Conservation (phyloP, 2,797 vertebrate genomes). For the Alfaro cultratus region DNA sequence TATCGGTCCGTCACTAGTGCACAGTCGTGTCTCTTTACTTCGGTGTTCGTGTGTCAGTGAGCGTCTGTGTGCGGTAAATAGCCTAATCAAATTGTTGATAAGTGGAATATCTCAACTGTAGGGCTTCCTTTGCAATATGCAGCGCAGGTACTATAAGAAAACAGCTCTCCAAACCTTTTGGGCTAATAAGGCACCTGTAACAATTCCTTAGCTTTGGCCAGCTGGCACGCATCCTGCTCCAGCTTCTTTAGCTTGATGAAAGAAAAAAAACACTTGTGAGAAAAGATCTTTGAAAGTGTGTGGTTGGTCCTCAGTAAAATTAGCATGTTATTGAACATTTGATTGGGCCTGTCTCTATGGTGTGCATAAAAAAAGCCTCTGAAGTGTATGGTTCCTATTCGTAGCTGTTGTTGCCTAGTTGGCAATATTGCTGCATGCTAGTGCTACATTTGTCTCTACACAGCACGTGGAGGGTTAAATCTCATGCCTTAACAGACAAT, state of each 20-base stretch:
- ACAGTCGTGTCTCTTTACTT: conserved; percentile 73
- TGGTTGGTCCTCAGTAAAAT: conserved; percentile 64
- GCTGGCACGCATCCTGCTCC: background rate
- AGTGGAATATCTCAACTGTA: conserved; percentile 83
- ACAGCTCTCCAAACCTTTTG: conserved; percentile 70
- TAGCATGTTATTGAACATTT: conserved; percentile 71
- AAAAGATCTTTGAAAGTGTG: conserved; percentile 15
- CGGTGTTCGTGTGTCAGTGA: conserved; percentile 75
- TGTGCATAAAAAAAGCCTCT: conserved; percentile 65
- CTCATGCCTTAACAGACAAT: conserved; percentile 82
- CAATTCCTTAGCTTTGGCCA: conserved; percentile 48
- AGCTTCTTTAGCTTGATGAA: conserved; percentile 1
- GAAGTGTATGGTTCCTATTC: conserved; percentile 72
- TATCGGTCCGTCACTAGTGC: conserved; percentile 73
- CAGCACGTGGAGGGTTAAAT: conserved; percentile 77
- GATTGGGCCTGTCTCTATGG: conserved; percentile 67
- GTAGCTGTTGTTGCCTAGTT: conserved; percentile 74
- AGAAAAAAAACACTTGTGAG: background rate
- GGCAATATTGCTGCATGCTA: conserved; percentile 77
- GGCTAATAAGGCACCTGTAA: conserved; percentile 61
- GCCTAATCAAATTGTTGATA: conserved; percentile 80
- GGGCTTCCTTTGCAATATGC: conserved; percentile 88
- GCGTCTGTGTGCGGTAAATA: conserved; percentile 72
- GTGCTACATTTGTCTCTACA: conserved; percentile 79
- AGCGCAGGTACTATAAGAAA: conserved; percentile 81